These are phyloP conservation scores for Scarus forsteni DNA, from an alignment of 2,797 vertebrate genomes.

Conservation along the genomic window DNA sequence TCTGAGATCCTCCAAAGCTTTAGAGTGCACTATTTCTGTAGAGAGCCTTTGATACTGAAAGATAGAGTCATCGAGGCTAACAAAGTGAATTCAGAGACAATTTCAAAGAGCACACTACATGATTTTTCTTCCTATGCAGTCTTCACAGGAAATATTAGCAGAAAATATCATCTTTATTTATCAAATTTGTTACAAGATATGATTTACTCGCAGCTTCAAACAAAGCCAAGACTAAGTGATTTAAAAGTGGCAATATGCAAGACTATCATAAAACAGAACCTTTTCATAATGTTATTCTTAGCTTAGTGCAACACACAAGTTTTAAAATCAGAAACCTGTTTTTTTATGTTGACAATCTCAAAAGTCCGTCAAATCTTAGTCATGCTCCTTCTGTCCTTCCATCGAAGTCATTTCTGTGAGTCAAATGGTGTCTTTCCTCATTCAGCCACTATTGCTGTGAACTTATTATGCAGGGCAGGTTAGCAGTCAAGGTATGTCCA, in stretches of 20 bases:
- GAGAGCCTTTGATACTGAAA: conserved; percentile 15
- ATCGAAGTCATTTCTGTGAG: too few relatives aligned
- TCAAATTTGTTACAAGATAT: conserved; percentile 12
- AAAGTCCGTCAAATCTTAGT: too few relatives aligned
- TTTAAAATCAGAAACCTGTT: conserved; percentile 5
- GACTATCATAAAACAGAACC: neutral
- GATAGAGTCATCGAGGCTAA: conserved; percentile 10
- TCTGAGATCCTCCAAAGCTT: conserved; percentile 26
- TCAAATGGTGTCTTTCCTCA: too few relatives aligned
- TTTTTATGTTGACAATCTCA: neutral
- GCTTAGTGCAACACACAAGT: neutral
- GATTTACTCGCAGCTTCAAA: neutral
- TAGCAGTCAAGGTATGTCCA: too few relatives aligned
- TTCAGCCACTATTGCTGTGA: too few relatives aligned
- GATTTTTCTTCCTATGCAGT: conserved; percentile 5
- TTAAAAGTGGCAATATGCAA: neutral
- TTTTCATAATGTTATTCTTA: neutral
- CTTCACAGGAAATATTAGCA: conserved; percentile 15
- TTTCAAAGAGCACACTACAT: conserved; percentile 29
- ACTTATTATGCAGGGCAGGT: too few relatives aligned
- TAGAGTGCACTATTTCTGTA: conserved; percentile 5
- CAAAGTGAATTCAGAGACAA: conserved; percentile 26
- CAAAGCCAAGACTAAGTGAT: neutral
- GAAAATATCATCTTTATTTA: conserved; percentile 16
- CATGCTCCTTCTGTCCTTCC: too few relatives aligned